Evolutionary conservation across 2,888 invertebrate genomes (phyloP), one percentile per base, ranked within the genome.

Genomic region (Koerneria pararmatus): DNA sequence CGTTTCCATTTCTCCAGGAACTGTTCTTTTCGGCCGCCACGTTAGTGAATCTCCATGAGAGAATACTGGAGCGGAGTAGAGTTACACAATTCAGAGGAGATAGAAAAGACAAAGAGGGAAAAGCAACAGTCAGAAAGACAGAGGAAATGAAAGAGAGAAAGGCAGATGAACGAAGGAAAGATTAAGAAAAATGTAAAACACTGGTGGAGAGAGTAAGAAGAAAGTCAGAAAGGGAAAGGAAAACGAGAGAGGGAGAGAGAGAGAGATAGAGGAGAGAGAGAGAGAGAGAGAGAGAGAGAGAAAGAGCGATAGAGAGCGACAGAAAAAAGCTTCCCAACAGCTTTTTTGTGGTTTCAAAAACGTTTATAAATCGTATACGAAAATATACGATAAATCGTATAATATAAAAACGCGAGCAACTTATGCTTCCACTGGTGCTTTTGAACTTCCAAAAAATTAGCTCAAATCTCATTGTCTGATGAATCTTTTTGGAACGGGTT

Each of bases 181-280:
- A 5, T 6, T 8, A 51, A 22, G 51, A 22, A 51, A 27, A 51
- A 22, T n/a, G n/a, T 24, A 27, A 51, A 22, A 27, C 8, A 51
- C 22, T 24, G 5, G 51, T n/a, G 24, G 51, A 54, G 27, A n/a
- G 27, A 54, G 54, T 11, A n/a, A 6, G 27, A 24, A n/a, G 32
- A 15, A 24, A 11, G 27, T 19, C 29, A 48, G 34, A 32, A 60
- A 6, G 8, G 19, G 19, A 32, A 46, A 48, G 6, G 19, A 32
- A 29, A 6, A 19, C 15, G 32, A 22, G 22, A 6, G 59, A 31
- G 4, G 57, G 3, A 3, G 19, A 31, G 19, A 24, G 32, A 31
- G 27, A n/a, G 19, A 46, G 59, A 46, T 6, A 51, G 46, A 29
- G 60, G 59, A 46, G 8, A 51, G 46, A 29, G 60, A 60, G 24